Base-by-base conservation (phyloP, 1,140 invertebrate genomes). In the Drosophila ironensis region DNA sequence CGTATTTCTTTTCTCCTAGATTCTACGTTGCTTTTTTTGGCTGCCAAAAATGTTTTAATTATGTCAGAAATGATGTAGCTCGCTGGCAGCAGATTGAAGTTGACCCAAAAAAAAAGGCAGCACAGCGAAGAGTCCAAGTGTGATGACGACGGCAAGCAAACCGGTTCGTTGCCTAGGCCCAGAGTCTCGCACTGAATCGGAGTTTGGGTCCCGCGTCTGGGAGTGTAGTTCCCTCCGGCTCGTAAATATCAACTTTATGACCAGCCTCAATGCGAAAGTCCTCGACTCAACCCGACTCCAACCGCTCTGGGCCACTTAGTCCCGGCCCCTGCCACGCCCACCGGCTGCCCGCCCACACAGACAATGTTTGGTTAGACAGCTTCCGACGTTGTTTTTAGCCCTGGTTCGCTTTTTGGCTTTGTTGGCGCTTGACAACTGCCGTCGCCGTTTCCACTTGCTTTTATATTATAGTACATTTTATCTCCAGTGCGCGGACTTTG, bases 311-410 rank as follows among this genome's bases (percentile, higher is more conserved):
- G 30, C 7, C 4, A 33, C n/a, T 33, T 33, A 33, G 30, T 12
- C 30, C 14, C 30, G 30, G 30, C 11, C 30, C 4, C 50, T 51
- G 33, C 46, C 37, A 48, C 69, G 54, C 63, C 45, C 59, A 52
- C 45, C 22, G 16, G 20, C 33, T 28, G 38, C 69, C 53, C 35
- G 38, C 69, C 53, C 44, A 25, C 42, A 28, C 75, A 72, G 50
- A 56, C 54, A 50, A 70, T 82, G 63, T 81, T 61, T 63, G 60
- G 72, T 76, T 82, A 72, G 72, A 82, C 76, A 76, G 76, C 76
- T 81, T 81, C 76, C 76, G 77, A 70, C 47, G 77, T 35, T 53
- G 48, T 37, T 17, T 12, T 41, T 20, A 45, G 44, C 2, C 20
- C 40, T 46, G 25, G 25, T 46, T 52, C 40, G 37, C 24, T 22